Evolutionary conservation across 2,888 invertebrate genomes (phyloP).

Genomic region (Drosophila bunnanda): DNA sequence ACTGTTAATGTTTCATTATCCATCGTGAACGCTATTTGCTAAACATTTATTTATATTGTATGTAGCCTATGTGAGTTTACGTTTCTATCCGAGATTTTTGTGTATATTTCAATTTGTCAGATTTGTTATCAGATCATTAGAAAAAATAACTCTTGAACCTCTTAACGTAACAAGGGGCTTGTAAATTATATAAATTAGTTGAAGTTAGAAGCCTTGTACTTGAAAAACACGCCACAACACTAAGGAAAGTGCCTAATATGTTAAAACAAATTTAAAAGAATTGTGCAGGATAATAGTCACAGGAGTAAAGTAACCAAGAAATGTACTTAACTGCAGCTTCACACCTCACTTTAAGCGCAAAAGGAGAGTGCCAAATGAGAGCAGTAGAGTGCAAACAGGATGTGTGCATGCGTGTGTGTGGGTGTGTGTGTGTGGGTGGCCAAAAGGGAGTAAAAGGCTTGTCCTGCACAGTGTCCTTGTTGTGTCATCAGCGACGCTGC

Average conservation of each 20-base stretch:
- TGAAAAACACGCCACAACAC: too few species aligned
- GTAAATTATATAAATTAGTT: not conserved
- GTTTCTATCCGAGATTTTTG: not conserved
- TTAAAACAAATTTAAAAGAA: slow-evolving; percentile 1
- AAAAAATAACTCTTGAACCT: not conserved
- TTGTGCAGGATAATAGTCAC: slow-evolving; percentile 1
- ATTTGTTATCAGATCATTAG: too few species aligned
- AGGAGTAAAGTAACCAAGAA: slow-evolving; percentile 1
- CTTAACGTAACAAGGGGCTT: not conserved
- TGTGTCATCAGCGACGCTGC: slow-evolving; percentile 64
- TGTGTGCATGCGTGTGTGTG: slow-evolving; percentile 3
- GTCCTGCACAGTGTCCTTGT: slow-evolving; percentile 36
- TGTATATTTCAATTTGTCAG: not conserved
- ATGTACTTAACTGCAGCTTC: slow-evolving; percentile 4
- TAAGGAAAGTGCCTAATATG: too few species aligned
- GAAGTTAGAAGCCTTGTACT: not conserved
- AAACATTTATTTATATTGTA: slow-evolving; percentile 1
- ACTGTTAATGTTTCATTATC: not conserved
- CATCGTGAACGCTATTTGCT: slow-evolving; percentile 1
- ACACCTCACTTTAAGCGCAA: slow-evolving; percentile 14
- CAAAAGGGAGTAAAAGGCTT: not conserved
- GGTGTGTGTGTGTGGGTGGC: slow-evolving; percentile 7
- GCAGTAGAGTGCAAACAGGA: slow-evolving; percentile 27
- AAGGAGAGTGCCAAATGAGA: slow-evolving; percentile 14
- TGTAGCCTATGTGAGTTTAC: slow-evolving; percentile 7